Base-by-base conservation (phyloP, 2,113 vertebrate species). In the Pluvialis apricaria region DNA sequence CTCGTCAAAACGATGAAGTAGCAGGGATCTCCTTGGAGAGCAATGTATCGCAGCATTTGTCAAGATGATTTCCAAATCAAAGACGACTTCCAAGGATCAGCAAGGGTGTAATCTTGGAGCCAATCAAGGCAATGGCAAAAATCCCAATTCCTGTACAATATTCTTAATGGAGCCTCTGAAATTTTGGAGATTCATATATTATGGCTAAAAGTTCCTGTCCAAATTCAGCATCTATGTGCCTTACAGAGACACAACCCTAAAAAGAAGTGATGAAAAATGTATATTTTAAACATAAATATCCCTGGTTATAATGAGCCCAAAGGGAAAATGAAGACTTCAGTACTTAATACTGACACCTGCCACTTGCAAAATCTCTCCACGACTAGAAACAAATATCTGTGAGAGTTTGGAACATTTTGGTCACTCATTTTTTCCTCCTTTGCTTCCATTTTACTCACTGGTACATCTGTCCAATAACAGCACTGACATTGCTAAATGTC, bases 41-140 rank as follows among this genome's bases (percentile, higher is more conserved):
- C 88, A 87, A 89, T 86, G 85, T 96, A 96, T 97, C 96, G 91
- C 58, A 81, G 84, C 15, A 91, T 92, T 96, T 97, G 95, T 96
- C 94, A 97, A 90, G 77, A 88, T 32, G 28, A 91, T 92, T 97
- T 95, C 92, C 92, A 94, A 94, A 94, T 95, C 80, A 71, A 94
- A 96, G 83, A 91, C 61, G 61, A 87, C 62, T 96, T 95, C 92
- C 92, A 96, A 90, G 83, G 85, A 96, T 26, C 58, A 90, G 62
- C 75, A 88, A 85, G 87, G 71, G 32, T 89, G 36, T 91, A 84
- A 80, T 91, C 77, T 71, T 82, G 29, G 66, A 88, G 77, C 77
- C 40, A 84, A 31, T 94, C 87, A 80, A 96, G n/a, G 32, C 82
- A 86, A 55, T 95, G 92, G 86, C 91, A 87, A 91, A 94, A 89